Conservation (phyloP, 2,113 vertebrate species). For the Etia nguti region DNA sequence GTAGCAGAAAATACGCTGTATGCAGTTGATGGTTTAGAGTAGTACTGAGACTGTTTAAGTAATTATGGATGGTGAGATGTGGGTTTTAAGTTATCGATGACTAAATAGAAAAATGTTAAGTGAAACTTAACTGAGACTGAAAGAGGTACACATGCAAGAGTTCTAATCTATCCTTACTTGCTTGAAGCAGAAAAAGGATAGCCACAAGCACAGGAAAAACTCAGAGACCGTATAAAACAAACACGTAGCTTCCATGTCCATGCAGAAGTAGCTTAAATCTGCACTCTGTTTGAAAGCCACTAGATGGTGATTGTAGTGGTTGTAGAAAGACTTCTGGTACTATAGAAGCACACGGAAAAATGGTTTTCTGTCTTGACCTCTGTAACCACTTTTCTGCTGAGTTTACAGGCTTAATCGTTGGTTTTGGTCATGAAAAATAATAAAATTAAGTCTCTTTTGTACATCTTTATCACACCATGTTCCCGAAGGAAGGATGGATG, state of each 20-base stretch:
- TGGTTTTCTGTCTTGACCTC: background rate
- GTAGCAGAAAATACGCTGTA: background rate
- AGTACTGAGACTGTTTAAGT: background rate
- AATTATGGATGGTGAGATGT: background rate
- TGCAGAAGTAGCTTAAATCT: too few species aligned
- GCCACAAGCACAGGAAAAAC: too few species aligned
- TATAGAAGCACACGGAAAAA: background rate
- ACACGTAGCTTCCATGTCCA: too few species aligned
- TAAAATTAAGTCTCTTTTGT: background rate
- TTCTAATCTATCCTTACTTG: background rate
- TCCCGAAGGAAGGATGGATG: background rate
- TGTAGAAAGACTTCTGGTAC: background rate
- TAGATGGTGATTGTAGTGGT: background rate
- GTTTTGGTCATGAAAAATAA: background rate
- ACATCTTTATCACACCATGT: background rate
- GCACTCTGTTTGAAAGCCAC: background rate
- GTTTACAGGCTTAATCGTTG: background rate
- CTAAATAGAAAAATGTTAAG: background rate
- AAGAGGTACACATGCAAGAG: background rate
- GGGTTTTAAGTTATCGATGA: background rate
- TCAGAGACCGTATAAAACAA: too few species aligned
- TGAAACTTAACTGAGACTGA: background rate
- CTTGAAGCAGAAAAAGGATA: background rate
- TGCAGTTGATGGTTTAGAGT: background rate
- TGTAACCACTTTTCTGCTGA: background rate